phyloP scores from a whole-genome alignment of 2,797 vertebrate genomes.

The Lagorchestes hirsutus region DNA sequence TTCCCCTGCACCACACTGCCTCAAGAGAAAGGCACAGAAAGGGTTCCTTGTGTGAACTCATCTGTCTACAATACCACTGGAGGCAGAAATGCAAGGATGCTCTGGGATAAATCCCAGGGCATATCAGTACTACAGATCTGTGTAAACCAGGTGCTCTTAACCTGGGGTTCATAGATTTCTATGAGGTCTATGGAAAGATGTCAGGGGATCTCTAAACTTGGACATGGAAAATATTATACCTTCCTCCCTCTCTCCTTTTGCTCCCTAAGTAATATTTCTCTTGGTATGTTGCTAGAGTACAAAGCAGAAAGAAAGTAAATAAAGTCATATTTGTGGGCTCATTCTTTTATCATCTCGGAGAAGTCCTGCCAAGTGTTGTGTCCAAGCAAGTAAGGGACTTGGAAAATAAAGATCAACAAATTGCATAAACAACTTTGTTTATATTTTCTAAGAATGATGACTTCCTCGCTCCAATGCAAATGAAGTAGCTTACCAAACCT shows the following conservation, averaged over 20 bases:
- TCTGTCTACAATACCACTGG: background rate
- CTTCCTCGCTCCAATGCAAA: slow-evolving; percentile 24
- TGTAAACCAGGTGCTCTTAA: background rate
- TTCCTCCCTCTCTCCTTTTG: background rate
- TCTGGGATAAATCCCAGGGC: background rate
- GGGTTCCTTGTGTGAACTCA: background rate
- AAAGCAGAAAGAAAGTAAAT: background rate
- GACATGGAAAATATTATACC: background rate
- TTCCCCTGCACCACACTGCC: background rate
- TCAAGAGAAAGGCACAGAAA: background rate
- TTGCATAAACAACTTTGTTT: background rate
- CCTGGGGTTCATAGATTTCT: background rate
- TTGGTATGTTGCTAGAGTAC: background rate
- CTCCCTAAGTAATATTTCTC: background rate
- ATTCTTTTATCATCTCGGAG: background rate
- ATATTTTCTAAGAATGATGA: slow-evolving; percentile 12
- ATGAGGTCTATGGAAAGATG: background rate
- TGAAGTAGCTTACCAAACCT: background rate
- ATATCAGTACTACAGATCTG: background rate
- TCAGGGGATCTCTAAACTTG: background rate
- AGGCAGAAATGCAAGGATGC: background rate
- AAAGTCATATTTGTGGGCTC: background rate
- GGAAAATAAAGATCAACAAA: background rate
- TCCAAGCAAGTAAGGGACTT: background rate
- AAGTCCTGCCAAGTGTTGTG: background rate